Percentiles rank a stretch among this genome's conserved stretches.
Conservation (phyloP, 2,888 invertebrate genomes). For the Lasioglossum oenotherae region DNA sequence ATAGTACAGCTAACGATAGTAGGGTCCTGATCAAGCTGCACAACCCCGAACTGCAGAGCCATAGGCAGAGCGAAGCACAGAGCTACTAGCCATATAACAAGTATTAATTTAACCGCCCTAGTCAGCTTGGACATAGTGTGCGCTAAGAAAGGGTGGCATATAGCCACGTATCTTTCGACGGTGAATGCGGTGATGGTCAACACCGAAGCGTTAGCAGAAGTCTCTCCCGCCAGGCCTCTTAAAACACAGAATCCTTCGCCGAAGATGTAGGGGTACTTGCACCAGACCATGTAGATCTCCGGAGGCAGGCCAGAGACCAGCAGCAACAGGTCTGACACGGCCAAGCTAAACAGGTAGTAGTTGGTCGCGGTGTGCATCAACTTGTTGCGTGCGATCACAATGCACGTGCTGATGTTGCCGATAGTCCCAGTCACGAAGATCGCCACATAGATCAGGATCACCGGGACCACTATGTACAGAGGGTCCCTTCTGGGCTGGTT, state of each 20-base stretch:
- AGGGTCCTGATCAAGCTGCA: slow-evolving; percentile 84
- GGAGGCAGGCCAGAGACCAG: slow-evolving; percentile 87
- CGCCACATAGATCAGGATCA: slow-evolving; percentile 86
- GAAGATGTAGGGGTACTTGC: slow-evolving; percentile 85
- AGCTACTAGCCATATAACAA: slow-evolving; percentile 92
- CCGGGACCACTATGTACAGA: slow-evolving; percentile 84
- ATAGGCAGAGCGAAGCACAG: slow-evolving; percentile 91
- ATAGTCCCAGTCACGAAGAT: slow-evolving; percentile 87
- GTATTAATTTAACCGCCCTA: slow-evolving; percentile 92
- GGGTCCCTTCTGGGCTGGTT: slow-evolving; percentile 80
- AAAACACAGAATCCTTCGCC: slow-evolving; percentile 87
- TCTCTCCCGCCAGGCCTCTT: slow-evolving; percentile 86
- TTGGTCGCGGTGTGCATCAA: slow-evolving; percentile 89
- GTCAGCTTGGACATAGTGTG: slow-evolving; percentile 95
- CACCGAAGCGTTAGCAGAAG: slow-evolving; percentile 85
- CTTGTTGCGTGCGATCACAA: slow-evolving; percentile 87
- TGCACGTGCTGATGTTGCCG: slow-evolving; percentile 88
- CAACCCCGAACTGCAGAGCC: slow-evolving; percentile 86
- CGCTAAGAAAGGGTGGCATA: slow-evolving; percentile 89
- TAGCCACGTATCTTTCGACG: slow-evolving; percentile 89
- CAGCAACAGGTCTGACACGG: slow-evolving; percentile 88
- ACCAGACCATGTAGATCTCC: slow-evolving; percentile 86
- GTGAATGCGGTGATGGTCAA: slow-evolving; percentile 90
- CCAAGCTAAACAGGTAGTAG: slow-evolving; percentile 88
- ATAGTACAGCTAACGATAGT: slow-evolving; percentile 84